Percentiles rank a stretch among this genome's conserved stretches.
phyloP scores from a whole-genome alignment of 2,888 invertebrate genomes.

The Tetheella fluctuosa region DNA sequence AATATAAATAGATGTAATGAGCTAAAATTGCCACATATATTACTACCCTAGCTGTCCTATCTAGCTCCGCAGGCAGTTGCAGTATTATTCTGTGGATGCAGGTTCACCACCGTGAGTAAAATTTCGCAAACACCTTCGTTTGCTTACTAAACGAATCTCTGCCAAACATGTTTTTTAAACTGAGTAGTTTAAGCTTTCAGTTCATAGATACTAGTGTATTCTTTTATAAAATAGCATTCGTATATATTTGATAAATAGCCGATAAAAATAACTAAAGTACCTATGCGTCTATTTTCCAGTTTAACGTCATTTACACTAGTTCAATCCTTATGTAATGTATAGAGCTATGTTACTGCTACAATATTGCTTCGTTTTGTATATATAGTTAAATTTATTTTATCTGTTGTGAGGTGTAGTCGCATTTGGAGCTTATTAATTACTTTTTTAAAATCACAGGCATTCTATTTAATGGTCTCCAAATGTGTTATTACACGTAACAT shows the following conservation, averaged over 20 bases:
- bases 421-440: constrained; percentile 12
- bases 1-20: too few relatives aligned
- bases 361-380: not conserved
- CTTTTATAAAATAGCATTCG: not conserved
- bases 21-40: too few relatives aligned
- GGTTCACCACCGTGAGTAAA: too few relatives aligned
- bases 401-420: constrained; percentile 2
- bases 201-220: not conserved
- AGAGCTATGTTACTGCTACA: not conserved
- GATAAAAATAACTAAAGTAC: not conserved
- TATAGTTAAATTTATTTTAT: constrained; percentile 4
- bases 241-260: too few relatives aligned
- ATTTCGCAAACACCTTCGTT: too few relatives aligned
- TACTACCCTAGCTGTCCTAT: too few relatives aligned
- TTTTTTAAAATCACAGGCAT: not conserved
- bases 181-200: too few relatives aligned
- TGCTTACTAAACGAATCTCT: too few relatives aligned
- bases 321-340: not conserved
- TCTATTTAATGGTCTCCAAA: constrained; percentile 3
- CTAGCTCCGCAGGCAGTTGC: too few relatives aligned
- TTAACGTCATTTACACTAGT: not conserved
- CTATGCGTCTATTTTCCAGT: not conserved
- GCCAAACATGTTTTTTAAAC: too few relatives aligned
- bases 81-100: too few relatives aligned
- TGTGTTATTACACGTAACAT: constrained; percentile 5